Evolutionary conservation across 2,797 vertebrate genomes (phyloP), one percentile per base, ranked within the genome.

Genomic region (Microcaecilia unicolor): DNA sequence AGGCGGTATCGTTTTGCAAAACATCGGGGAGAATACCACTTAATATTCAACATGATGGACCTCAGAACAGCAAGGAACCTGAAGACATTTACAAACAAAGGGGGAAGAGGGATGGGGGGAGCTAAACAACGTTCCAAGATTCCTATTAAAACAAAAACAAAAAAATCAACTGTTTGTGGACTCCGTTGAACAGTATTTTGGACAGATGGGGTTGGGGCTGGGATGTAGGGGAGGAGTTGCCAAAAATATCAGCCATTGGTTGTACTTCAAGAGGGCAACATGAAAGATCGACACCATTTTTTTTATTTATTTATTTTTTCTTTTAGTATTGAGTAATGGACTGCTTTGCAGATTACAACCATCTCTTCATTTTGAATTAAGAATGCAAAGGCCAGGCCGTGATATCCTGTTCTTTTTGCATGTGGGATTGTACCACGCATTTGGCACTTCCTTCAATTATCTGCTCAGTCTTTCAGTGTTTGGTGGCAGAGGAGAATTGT

Each of bases 131-230:
- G 26, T 61, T 49, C 5, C 24, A 26, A 33, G 50, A 49, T 55
- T 46, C 54, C 50, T 33, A 75, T 80, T 77, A 77, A 78, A n/a
- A n/a, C n/a, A n/a, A n/a, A n/a, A n/a, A n/a, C n/a, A n/a, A 78
- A 16, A 32, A n/a, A n/a, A n/a, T n/a, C n/a, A n/a, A 15, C 27
- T 72, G 48, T 50, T 67, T 72, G 48, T 35, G 51, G 74, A 48
- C 49, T 40, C 9, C 8, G 11, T 45, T 37, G 15, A 55, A 55
- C 61, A 14, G 42, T 73, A 21, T 45, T 58, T 65, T n/a, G n/a
- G n/a, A n/a, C n/a, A n/a, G n/a, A n/a, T n/a, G 52, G 58, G 59
- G 18, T 21, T 12, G 48, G 66, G 58, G n/a, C 2, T 25, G 45
- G 61, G 58, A 28, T 17, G 34, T 42, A 37, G 20, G 17, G 34